Conservation (phyloP, 2,888 invertebrate species). For the Hydrotaea diabolus region DNA sequence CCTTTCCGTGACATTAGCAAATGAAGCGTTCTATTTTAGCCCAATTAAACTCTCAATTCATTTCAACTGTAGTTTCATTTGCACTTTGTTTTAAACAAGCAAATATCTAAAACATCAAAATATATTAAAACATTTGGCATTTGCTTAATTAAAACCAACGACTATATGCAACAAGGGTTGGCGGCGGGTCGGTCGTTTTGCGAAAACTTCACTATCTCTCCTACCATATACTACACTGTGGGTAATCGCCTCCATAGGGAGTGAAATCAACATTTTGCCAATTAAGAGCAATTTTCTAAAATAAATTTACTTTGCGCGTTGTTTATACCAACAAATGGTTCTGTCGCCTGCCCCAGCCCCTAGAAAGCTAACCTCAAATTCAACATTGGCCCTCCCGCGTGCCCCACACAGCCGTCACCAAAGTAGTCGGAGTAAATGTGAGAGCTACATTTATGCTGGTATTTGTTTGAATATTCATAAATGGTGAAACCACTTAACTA, state of each 20-base stretch:
- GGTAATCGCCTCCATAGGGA: background rate
- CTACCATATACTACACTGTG: background rate
- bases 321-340: constrained; percentile 41
- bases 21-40: too few relatives aligned
- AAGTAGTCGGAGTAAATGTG: constrained; percentile 16
- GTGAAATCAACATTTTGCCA: constrained; percentile 12
- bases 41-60: too few relatives aligned
- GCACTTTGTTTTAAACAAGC: background rate
- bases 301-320: constrained; percentile 36
- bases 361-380: background rate
- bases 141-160: constrained; percentile 16
- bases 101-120: background rate
- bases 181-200: background rate
- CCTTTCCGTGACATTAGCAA: too few relatives aligned
- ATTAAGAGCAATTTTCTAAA: constrained; percentile 40
- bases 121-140: constrained; percentile 2
- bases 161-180: background rate
- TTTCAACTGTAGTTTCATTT: background rate
- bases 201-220: background rate
- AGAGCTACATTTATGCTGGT: background rate
- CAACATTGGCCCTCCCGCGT: background rate
- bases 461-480: constrained; percentile 34
- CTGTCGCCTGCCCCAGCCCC: background rate
- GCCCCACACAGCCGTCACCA: background rate
- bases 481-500: constrained; percentile 33